Base-by-base conservation (phyloP, 2,888 invertebrate species). In the Ochropacha duplaris region DNA sequence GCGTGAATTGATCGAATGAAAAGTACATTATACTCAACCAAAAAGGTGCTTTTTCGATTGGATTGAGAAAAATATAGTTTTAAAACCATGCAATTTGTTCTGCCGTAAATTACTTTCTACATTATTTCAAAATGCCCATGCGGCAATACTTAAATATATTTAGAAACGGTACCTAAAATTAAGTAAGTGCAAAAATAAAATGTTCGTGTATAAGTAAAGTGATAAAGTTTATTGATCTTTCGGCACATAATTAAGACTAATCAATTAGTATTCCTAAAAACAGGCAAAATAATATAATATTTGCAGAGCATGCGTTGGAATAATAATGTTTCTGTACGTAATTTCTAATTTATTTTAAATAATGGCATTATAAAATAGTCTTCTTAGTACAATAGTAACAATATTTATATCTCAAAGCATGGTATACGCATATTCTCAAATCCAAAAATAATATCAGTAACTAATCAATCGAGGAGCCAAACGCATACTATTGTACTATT, bases 301-400 rank as follows among this genome's bases (percentile, higher is more conserved):
- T 24, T 34, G 31, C 31, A 19, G 16, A 14, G 31, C 52, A 52
- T 52, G 52, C 52, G 4, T 31, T 19, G 4, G 31, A 31, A 51
- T 19, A 16, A 31, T 31, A 31, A 31, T 12, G 31, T 12, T 16
- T n/a, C 6, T 34, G 31, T 19, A 31, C 11, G 19, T 22, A 19
- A 31, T 31, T 31, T 31, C 16, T 12, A 31, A 52, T 34, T 19
- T 31, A n/a, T 11, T 31, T 50, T 31, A 34, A 52, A 52, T n/a
- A 19, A 16, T 12, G 4, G n/a, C 19, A 16, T 4, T 31, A 34
- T 52, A 52, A 52, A 31, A 31, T 44, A 19, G 34, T 19, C n/a
- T 31, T 52, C 6, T 31, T 52, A 52, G 52, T 52, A 52, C 52
- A 4, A 52, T 52, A 34, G 52, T 22, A 31, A 22, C 14, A 31